These are phyloP conservation scores for Linurgus olivaceus DNA, from an alignment of 2,797 vertebrate species.

Conservation along the genomic window DNA sequence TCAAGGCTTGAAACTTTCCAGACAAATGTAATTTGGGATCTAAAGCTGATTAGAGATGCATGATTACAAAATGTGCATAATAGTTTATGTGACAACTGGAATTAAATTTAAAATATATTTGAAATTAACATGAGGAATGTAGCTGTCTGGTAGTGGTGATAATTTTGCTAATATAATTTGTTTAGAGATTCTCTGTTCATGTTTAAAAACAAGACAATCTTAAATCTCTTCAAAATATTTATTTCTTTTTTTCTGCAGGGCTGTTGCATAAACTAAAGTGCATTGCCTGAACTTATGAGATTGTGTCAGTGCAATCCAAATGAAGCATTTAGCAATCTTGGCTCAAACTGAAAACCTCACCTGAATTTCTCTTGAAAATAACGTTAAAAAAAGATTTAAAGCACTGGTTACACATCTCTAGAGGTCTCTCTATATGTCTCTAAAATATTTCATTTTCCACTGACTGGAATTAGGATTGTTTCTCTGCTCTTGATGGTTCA, in stretches of 20 bases:
- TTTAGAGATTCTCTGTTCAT: neutral
- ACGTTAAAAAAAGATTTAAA: neutral
- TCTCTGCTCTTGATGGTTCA: neutral
- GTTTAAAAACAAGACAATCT: neutral
- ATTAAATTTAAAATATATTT: constrained; percentile 28
- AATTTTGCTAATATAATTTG: constrained; percentile 16
- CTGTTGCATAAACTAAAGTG: neutral
- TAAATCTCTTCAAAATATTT: neutral
- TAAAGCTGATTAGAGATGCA: constrained; percentile 41
- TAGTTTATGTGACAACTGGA: constrained; percentile 17
- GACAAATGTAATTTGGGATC: constrained; percentile 30
- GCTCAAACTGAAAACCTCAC: neutral
- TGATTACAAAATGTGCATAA: neutral
- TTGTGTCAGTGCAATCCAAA: neutral
- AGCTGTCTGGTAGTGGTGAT: neutral
- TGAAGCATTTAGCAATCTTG: neutral
- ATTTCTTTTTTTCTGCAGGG: neutral
- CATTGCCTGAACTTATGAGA: accelerated
- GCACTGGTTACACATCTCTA: neutral
- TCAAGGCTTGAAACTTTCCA: neutral
- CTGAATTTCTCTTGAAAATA: neutral
- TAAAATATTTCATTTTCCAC: neutral
- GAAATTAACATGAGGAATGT: neutral
- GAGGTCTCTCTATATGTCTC: neutral
- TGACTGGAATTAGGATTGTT: neutral